Conservation (phyloP, 1,140 invertebrate genomes). For the Lepidurus arcticus region DNA sequence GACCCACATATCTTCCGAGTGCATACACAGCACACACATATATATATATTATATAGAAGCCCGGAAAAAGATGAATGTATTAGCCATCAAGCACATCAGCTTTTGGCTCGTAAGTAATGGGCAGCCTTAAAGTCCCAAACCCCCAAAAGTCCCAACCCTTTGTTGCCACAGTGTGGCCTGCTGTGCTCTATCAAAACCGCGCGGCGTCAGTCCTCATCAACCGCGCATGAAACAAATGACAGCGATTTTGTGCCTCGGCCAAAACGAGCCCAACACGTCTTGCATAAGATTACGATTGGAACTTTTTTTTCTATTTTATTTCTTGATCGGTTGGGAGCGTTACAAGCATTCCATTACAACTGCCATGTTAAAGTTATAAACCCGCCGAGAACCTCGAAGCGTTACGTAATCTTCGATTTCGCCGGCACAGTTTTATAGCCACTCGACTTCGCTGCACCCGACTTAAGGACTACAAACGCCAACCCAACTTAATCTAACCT, state of each 20-base stretch:
- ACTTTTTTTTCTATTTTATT: neutral
- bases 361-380: too few species aligned
- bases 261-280: neutral
- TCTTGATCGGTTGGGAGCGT: neutral
- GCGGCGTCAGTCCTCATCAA: neutral
- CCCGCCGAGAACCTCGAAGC: too few species aligned
- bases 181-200: neutral
- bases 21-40: neutral
- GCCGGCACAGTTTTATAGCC: too few species aligned
- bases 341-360: too few species aligned
- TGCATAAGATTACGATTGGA: neutral
- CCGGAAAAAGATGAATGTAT: neutral
- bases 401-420: too few species aligned
- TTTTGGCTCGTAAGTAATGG: conserved; percentile 10
- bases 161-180: neutral
- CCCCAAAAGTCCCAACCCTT: neutral
- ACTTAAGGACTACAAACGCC: too few species aligned
- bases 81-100: conserved; percentile 2
- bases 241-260: conserved; percentile 5
- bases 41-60: too few species aligned
- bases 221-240: conserved; percentile 14
- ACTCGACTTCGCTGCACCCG: too few species aligned
- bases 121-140: neutral
- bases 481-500: too few species aligned
- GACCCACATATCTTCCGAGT: neutral